Percentiles rank a stretch among this genome's conserved stretches.
Evolutionary conservation across 2,113 vertebrate genomes (phyloP).

Genomic region (Lagopus muta): DNA sequence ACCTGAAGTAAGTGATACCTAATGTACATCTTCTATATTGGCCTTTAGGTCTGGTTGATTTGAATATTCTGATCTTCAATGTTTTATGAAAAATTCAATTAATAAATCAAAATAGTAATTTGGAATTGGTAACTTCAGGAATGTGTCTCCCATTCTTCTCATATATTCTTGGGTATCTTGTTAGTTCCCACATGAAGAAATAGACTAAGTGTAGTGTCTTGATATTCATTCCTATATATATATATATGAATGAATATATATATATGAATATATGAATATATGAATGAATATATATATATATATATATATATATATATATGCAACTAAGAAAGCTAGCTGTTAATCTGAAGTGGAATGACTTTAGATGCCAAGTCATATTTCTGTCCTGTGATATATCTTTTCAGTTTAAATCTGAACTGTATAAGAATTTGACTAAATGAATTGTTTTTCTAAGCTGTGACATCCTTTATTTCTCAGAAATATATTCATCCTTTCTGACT

Average conservation of each 20-base stretch:
- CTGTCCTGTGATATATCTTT: background rate
- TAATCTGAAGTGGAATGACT: background rate
- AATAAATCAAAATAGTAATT: background rate
- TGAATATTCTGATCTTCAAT: background rate
- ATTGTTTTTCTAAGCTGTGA: background rate
- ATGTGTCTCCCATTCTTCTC: background rate
- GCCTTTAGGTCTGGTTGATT: background rate
- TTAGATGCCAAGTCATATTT: background rate
- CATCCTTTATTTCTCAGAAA: background rate
- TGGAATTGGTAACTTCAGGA: background rate
- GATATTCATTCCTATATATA: background rate
- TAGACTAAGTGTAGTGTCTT: background rate
- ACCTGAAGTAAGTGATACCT: slow-evolving; percentile 85
- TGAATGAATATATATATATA: background rate
- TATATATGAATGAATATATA: background rate
- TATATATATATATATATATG: background rate
- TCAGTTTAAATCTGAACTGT: background rate
- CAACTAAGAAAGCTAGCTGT: background rate
- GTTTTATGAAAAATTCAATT: background rate
- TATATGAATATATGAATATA: background rate
- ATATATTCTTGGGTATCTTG: background rate
- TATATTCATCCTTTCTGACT: background rate
- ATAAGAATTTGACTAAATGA: background rate
- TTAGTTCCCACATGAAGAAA: background rate
- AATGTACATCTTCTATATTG: background rate